phyloP scores from a whole-genome alignment of 2,888 invertebrate genomes.

The Monopis laevigella region DNA sequence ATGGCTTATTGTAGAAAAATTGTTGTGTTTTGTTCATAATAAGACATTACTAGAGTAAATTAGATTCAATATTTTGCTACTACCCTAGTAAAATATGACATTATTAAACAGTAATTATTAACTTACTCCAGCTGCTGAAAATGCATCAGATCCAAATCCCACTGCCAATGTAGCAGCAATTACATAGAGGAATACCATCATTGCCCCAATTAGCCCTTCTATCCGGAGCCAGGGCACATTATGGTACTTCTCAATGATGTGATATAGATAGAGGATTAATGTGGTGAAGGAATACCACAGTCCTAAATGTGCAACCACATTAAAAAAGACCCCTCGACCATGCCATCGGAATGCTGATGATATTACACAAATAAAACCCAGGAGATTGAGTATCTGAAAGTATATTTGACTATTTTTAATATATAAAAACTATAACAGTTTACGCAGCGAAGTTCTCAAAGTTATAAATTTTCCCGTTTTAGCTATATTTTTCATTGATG shows the following conservation, averaged over 20 bases:
- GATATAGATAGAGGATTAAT: conserved; percentile 80
- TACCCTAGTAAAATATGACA: too few relatives aligned
- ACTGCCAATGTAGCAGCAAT: conserved; percentile 79
- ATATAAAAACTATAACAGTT: too few relatives aligned
- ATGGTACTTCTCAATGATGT: conserved; percentile 83
- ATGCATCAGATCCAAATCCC: conserved; percentile 69
- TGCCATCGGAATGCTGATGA: conserved; percentile 67
- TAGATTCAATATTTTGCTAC: too few relatives aligned
- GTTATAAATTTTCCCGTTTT: too few relatives aligned
- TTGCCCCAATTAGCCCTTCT: conserved; percentile 76
- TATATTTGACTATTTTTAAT: too few relatives aligned
- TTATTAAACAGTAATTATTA: neutral
- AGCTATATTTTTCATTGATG: too few relatives aligned
- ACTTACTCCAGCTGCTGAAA: conserved; percentile 76
- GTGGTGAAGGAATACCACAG: conserved; percentile 81
- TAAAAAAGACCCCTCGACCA: conserved; percentile 78
- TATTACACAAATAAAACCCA: conserved; percentile 84
- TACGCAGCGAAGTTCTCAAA: too few relatives aligned
- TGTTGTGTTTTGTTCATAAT: too few relatives aligned
- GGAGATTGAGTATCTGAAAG: conserved; percentile 71
- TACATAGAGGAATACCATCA: conserved; percentile 77
- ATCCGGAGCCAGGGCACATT: conserved; percentile 86
- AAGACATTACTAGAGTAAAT: too few relatives aligned
- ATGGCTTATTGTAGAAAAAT: too few relatives aligned
- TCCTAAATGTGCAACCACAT: conserved; percentile 78